A percentile compares a stretch with the other conserved stretches of the same genome.
phyloP scores from a whole-genome alignment of 2,797 vertebrate species.

The Denticeps clupeoides region DNA sequence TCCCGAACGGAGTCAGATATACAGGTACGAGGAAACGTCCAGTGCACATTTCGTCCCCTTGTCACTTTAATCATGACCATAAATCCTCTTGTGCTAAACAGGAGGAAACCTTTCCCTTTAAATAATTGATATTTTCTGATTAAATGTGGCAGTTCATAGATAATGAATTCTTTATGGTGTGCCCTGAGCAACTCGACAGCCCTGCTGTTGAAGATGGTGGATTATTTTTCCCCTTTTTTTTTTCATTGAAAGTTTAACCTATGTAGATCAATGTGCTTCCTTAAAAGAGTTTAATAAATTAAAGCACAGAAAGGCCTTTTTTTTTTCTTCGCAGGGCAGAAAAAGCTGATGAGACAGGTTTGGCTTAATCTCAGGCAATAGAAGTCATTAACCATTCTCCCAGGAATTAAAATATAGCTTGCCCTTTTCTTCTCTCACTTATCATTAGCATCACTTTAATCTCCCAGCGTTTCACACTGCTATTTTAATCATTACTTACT shows the following conservation, averaged over 20 bases:
- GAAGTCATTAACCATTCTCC: conserved; percentile 99
- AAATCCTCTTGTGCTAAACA: conserved; percentile 69
- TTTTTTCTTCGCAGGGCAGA: conserved; percentile 87
- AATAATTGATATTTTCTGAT: conserved; percentile 96
- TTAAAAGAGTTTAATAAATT: conserved; percentile 99
- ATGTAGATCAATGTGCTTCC: conserved; percentile 99
- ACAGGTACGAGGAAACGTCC: conserved; percentile 30
- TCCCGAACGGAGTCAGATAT: not conserved
- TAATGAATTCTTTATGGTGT: conserved; percentile 85
- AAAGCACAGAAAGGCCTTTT: conserved; percentile 96
- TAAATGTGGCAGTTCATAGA: conserved; percentile 83
- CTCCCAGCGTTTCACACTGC: conserved; percentile 99
- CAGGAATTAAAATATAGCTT: conserved; percentile 99
- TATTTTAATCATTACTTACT: conserved; percentile 99
- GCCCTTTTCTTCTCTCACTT: conserved; percentile 99
- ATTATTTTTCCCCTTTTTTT: conserved; percentile 84
- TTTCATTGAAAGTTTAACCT: conserved; percentile 98
- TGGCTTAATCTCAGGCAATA: conserved; percentile 99
- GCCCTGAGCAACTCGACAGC: conserved; percentile 88
- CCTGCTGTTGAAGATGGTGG: conserved; percentile 78
- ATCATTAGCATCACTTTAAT: conserved; percentile 99
- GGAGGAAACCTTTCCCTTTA: conserved; percentile 76
- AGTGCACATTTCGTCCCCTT: conserved; percentile 33
- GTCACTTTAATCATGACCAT: conserved; percentile 55
- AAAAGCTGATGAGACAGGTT: conserved; percentile 99